Conservation (phyloP, 64 coral and sea anemone species). For the Dendrophyllia cribrosa region DNA sequence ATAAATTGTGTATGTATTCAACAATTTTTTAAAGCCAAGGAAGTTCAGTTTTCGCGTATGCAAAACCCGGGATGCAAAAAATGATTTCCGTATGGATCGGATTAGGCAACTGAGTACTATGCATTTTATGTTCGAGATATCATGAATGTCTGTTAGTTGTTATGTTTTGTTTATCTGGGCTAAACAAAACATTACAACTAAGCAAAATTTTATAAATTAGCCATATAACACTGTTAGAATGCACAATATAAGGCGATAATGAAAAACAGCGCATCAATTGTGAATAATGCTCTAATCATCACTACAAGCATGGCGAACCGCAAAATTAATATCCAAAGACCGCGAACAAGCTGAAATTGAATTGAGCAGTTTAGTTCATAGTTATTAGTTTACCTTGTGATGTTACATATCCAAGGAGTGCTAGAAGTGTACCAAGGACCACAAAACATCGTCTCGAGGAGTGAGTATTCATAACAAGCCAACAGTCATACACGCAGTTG, state of each 20-base stretch:
- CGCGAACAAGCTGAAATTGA: not conserved
- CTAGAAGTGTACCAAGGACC: not conserved
- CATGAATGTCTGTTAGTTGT: too few relatives aligned
- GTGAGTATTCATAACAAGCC: not conserved
- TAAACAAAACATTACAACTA: not conserved
- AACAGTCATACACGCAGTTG: not conserved
- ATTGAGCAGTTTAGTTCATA: not conserved
- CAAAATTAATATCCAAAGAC: not conserved
- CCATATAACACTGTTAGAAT: not conserved
- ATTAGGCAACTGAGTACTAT: too few relatives aligned
- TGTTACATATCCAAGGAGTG: not conserved
- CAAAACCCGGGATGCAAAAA: too few relatives aligned
- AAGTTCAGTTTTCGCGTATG: too few relatives aligned
- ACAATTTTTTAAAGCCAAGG: too few relatives aligned
- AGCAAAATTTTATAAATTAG: not conserved
- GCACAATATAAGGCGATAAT: not conserved
- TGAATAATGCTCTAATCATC: not conserved
- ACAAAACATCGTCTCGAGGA: not conserved
- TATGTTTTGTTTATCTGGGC: not conserved
- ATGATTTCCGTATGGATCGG: too few relatives aligned
- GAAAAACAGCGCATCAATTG: not conserved
- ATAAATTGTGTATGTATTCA: too few relatives aligned
- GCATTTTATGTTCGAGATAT: too few relatives aligned
- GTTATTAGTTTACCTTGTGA: slow-evolving; percentile 27
- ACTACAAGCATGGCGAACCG: not conserved